These are phyloP conservation scores for Eurois occulta DNA, from an alignment of 2,888 invertebrate genomes.

Conservation along the genomic window DNA sequence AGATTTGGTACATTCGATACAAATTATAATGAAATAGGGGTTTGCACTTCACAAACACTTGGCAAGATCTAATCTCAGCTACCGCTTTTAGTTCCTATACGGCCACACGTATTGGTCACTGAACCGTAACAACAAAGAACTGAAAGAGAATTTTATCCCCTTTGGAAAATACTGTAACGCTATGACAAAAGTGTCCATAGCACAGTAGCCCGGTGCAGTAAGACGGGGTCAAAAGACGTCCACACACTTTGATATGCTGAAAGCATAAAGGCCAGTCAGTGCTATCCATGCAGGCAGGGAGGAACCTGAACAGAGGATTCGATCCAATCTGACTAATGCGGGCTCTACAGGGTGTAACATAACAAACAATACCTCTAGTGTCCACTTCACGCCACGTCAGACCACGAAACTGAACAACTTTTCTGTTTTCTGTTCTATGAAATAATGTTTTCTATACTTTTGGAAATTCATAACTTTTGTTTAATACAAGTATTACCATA, in stretches of 20 bases:
- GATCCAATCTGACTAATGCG: not conserved
- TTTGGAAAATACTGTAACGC: constrained; percentile 20
- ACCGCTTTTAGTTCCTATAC: not conserved
- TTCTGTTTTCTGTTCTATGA: not conserved
- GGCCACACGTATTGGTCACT: constrained; percentile 1
- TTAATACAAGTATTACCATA: too few species aligned
- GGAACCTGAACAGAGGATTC: not conserved
- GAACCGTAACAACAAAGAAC: constrained; percentile 35
- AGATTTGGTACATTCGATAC: constrained; percentile 25
- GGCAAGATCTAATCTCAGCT: not conserved
- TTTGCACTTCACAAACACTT: constrained; percentile 8
- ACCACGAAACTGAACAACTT: not conserved
- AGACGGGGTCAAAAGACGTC: constrained; percentile 15
- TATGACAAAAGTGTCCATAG: constrained; percentile 4
- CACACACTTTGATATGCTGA: constrained; percentile 3
- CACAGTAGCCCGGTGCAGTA: constrained; percentile 1
- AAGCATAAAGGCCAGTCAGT: not conserved
- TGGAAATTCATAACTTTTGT: too few species aligned
- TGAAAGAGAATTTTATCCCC: constrained; percentile 9
- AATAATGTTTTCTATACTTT: too few species aligned
- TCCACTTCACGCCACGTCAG: too few species aligned
- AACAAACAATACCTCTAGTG: not conserved
- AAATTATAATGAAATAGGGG: constrained; percentile 4
- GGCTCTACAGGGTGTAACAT: not conserved
- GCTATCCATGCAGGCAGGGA: not conserved